These are phyloP conservation scores for Xestia ashworthii DNA, from an alignment of 2,888 invertebrate genomes.

Conservation along the genomic window DNA sequence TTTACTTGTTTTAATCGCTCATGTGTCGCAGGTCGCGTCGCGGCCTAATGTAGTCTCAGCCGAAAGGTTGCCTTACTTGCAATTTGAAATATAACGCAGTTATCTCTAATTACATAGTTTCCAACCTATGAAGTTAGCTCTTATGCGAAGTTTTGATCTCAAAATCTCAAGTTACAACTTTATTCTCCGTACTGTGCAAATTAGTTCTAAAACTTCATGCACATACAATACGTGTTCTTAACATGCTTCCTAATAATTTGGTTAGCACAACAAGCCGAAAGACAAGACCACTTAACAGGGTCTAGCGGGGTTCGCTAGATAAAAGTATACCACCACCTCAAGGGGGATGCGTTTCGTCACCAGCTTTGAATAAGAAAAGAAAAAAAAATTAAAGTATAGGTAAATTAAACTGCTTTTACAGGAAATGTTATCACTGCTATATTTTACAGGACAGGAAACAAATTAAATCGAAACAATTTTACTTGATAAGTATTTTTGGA, in stretches of 20 bases:
- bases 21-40: too few relatives aligned
- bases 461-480: background rate
- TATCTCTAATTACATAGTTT: background rate
- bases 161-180: slow-evolving; percentile 9
- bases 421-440: background rate
- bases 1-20: too few relatives aligned
- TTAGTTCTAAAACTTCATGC: slow-evolving; percentile 24
- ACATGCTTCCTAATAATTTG: slow-evolving; percentile 60
- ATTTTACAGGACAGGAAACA: background rate
- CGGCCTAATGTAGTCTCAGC: too few relatives aligned
- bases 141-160: slow-evolving; percentile 4
- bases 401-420: background rate
- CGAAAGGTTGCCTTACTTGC: background rate
- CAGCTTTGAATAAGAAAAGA: background rate
- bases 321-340: slow-evolving; percentile 47
- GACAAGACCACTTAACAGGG: slow-evolving; percentile 51
- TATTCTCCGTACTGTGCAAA: slow-evolving; percentile 26
- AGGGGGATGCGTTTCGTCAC: slow-evolving; percentile 46
- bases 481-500: background rate
- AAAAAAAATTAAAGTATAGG: background rate
- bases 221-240: slow-evolving; percentile 43
- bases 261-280: slow-evolving; percentile 58
- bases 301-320: slow-evolving; percentile 50
- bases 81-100: background rate
- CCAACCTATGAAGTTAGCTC: slow-evolving; percentile 2